Evolutionary conservation across 2,113 vertebrate species (phyloP), one percentile per base, ranked within the genome.

Genomic region (Speoplatyrhinus poulsoni): DNA sequence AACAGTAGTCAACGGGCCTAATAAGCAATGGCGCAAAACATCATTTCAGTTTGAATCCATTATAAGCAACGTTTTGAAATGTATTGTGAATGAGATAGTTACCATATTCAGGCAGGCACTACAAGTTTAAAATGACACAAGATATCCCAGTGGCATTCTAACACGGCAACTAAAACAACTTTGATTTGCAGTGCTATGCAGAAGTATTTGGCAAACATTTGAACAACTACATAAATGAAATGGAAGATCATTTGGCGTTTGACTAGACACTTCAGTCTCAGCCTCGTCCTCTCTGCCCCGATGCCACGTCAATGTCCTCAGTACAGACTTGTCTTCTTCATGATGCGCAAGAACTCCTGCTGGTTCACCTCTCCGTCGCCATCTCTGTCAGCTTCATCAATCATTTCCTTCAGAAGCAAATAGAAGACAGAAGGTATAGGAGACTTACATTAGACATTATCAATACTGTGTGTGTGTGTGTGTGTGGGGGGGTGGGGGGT

Each of bases 261-360:
- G 52, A 68, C 57, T 58, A 54, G 36, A 74, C 32, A 52, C 58
- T 56, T 3, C 11, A 8, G 32, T 26, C 32, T 11, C 32, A 16
- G 46, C 50, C 47, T 19, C 13, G 16, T 60, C 59, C 55, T 5
- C 52, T 63, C 10, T 64, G 0, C 66, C 36, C 52, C 6, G 1
- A 52, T 6, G 58, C 32, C 33, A 3, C 4, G 12, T 32, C 1
- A 19, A 3, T 47, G 47, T 53, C 68, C 60, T 96, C 88, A 98
- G 85, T 96, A 97, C 12, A 98, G 91, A 84, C 94, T 95, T 19
- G 95, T 97, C 85, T 98, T 96, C 87, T 97, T 96, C 97, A 98
- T 98, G 73, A 98, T 96, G 59, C 94, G 88, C 80, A 99, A 89
- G 83, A 98, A 99, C 48, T 98, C 97, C 67, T 96, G 94, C 89